Evolutionary conservation across 2,797 vertebrate species (phyloP), one percentile per base, ranked within the genome.

Genomic region (Rhinophrynus dorsalis): DNA sequence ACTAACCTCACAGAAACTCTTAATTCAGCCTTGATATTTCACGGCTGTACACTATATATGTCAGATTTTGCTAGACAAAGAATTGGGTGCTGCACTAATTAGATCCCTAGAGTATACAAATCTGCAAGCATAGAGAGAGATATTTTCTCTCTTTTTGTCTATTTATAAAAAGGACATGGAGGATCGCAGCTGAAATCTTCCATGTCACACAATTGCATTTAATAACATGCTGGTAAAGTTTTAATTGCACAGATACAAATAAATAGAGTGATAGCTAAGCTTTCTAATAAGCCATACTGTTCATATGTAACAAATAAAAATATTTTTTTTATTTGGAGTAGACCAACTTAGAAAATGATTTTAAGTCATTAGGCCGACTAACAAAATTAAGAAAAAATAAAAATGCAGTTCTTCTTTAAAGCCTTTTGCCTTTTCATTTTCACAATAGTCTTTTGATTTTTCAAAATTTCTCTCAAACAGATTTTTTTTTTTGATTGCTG

Each of bases 21-120:
- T 44, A 45, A 44, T 61, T 61, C 37, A 61, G 18, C n/a, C 21
- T 42, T 42, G 33, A 32, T 61, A 52, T 69, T 69, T 61, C 18
- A 24, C 45, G 27, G 5, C 3, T 37, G 29, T 68, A 68, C 18
- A 61, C 56, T 32, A 38, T 24, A 60, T 57, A 32, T 68, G 66
- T 51, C 66, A 68, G 24, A 40, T 68, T 68, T 52, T 68, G 26
- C 57, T 54, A 78, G 62, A 74, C 24, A 38, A 75, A 59, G 67
- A 70, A 67, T 37, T 72, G 69, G 27, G n/a, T 68, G 58, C 50
- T 74, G 68, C 82, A 63, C 13, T 87, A 88, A 84, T 86, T 83
- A 81, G 65, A 11, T 82, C 78, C 61, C 81, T 7, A 37, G 75
- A 33, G 73, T 61, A 44, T 79, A 37, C 0, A 24, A 52, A 54